Conservation (phyloP, 1,140 invertebrate genomes). For the Pachypeltis micranthus region DNA sequence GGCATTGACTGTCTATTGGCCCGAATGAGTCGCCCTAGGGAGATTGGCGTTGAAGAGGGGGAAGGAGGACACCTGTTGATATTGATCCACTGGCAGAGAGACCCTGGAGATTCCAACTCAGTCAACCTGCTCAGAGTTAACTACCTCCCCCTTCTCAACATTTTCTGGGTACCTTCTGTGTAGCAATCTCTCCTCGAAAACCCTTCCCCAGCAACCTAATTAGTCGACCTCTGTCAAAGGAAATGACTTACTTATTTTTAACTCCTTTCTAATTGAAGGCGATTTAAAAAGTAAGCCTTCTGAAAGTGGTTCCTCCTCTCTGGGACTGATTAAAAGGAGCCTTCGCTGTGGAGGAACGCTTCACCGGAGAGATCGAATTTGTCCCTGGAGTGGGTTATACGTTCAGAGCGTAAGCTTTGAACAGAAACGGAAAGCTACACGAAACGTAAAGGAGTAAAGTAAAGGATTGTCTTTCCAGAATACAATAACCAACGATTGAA, state of each 20-base stretch:
- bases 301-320: too few relatives aligned
- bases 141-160: not conserved
- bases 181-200: not conserved
- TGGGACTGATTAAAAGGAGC: too few relatives aligned
- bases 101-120: not conserved
- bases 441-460: too few relatives aligned
- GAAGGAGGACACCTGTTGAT: not conserved
- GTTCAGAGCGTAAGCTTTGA: too few relatives aligned
- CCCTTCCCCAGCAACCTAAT: not conserved
- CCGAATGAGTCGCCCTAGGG: not conserved
- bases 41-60: not conserved
- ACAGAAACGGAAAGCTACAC: too few relatives aligned
- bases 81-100: not conserved
- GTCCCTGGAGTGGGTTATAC: too few relatives aligned
- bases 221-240: not conserved
- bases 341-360: too few relatives aligned
- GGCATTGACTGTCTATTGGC: not conserved
- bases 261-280: too few relatives aligned
- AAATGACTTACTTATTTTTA: not conserved
- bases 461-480: too few relatives aligned
- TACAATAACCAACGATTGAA: too few relatives aligned
- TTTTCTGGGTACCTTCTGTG: not conserved
- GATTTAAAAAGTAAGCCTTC: too few relatives aligned
- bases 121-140: not conserved
- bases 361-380: too few relatives aligned